These are phyloP conservation scores for Parnassius apollo DNA, from an alignment of 2,888 invertebrate genomes.

Conservation along the genomic window DNA sequence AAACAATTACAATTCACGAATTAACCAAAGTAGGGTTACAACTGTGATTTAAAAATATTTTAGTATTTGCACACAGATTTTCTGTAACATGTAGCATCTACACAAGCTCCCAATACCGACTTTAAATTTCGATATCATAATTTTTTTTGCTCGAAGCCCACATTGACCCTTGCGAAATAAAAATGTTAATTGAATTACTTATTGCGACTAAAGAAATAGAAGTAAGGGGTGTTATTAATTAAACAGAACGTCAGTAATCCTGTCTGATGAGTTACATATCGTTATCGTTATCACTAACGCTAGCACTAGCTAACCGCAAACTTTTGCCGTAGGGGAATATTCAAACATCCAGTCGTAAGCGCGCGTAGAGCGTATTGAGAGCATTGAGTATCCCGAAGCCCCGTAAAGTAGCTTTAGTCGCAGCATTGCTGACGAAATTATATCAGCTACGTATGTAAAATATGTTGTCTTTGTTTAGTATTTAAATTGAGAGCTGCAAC, in stretches of 20 bases:
- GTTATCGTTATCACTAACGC: constrained; percentile 54
- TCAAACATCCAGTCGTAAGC: constrained; percentile 43
- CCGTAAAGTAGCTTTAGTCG: constrained; percentile 27
- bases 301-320: constrained; percentile 56
- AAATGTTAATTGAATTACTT: constrained; percentile 55
- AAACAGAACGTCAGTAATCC: constrained; percentile 60
- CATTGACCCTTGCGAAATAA: constrained; percentile 50
- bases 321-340: constrained; percentile 57
- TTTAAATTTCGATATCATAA: constrained; percentile 38
- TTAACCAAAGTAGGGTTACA: no score
- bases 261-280: constrained; percentile 54
- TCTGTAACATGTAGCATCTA: constrained; percentile 19
- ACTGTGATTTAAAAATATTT: neutral
- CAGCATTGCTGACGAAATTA: constrained; percentile 25
- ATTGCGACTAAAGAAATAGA: constrained; percentile 42
- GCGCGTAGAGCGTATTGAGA: constrained; percentile 49
- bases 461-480: neutral
- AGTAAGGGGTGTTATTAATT: constrained; percentile 62
- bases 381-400: constrained; percentile 46
- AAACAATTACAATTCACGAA: no score
- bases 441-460: neutral
- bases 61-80: constrained; percentile 9
- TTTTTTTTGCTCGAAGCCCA: constrained; percentile 42
- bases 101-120: constrained; percentile 22
- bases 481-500: no score